These are phyloP conservation scores for Xyrichtys novacula DNA, from an alignment of 2,797 vertebrate species.

Conservation along the genomic window DNA sequence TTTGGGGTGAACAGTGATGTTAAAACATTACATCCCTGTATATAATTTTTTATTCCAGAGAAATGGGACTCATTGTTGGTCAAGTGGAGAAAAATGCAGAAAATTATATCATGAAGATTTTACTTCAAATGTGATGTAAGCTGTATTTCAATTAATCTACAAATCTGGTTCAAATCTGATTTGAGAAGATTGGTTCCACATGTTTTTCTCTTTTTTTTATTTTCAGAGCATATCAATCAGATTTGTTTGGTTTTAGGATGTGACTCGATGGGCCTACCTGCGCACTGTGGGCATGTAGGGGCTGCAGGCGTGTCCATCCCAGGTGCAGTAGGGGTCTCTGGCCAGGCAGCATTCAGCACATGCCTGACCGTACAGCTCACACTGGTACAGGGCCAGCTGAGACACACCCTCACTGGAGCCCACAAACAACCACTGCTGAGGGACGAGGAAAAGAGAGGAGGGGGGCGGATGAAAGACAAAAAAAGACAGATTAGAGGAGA, in stretches of 20 bases:
- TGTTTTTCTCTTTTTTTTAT: slow-evolving; percentile 19
- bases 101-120: slow-evolving; percentile 26
- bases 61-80: slow-evolving; percentile 17
- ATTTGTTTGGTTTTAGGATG: slow-evolving; percentile 3
- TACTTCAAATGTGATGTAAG: slow-evolving; percentile 23
- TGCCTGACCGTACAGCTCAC: slow-evolving; percentile 89
- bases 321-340: slow-evolving; percentile 92
- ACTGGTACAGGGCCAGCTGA: slow-evolving; percentile 89
- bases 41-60: neutral
- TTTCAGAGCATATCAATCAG: neutral
- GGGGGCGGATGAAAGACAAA: neutral
- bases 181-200: slow-evolving; percentile 32
- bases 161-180: slow-evolving; percentile 42
- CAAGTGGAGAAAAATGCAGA: slow-evolving; percentile 44
- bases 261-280: slow-evolving; percentile 49
- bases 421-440: slow-evolving; percentile 85
- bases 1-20: slow-evolving; percentile 17
- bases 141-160: slow-evolving; percentile 31
- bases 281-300: slow-evolving; percentile 83
- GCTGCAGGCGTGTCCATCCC: slow-evolving; percentile 88
- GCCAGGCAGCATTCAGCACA: slow-evolving; percentile 91
- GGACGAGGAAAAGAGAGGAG: neutral
- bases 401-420: slow-evolving; percentile 87
- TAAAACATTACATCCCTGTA: neutral
- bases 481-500: slow-evolving; percentile 6